Percentiles rank a stretch among this genome's conserved stretches.
Evolutionary conservation across 2,797 vertebrate genomes (phyloP).

Genomic region (Crocodylus rhombifer): DNA sequence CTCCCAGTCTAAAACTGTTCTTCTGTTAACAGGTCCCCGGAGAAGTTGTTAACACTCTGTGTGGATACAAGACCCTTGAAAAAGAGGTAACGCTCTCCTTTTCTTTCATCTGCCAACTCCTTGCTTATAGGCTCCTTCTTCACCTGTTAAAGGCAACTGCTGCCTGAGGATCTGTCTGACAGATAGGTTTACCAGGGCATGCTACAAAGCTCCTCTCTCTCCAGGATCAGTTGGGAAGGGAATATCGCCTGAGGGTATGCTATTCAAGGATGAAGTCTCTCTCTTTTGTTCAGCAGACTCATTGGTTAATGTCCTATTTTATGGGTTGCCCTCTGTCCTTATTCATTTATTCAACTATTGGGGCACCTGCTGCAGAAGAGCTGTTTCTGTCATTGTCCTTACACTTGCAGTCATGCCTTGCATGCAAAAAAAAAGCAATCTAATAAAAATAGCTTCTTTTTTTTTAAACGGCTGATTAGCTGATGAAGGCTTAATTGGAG

Average conservation of each 20-base stretch:
- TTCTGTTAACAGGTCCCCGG: conserved; percentile 79
- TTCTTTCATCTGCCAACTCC: rapidly evolving
- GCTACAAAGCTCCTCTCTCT: not conserved
- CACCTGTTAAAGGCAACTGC: rapidly evolving
- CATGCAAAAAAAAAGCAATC: not conserved
- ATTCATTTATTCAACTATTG: not conserved
- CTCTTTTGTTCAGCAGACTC: not conserved
- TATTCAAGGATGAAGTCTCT: not conserved
- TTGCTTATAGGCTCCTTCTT: not conserved
- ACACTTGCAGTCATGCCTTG: not conserved
- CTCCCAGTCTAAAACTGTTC: not conserved
- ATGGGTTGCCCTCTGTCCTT: not conserved
- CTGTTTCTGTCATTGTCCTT: not conserved
- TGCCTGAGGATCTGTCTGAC: not conserved
- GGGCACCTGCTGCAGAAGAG: not conserved
- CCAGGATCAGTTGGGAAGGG: not conserved
- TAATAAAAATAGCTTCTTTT: not conserved
- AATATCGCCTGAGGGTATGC: no score
- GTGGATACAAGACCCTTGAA: conserved; percentile 86
- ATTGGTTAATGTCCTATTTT: not conserved
- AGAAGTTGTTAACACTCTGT: conserved; percentile 90
- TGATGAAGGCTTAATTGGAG: not conserved
- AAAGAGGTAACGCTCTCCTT: conserved; percentile 79
- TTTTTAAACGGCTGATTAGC: not conserved
- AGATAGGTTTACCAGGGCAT: not conserved